phyloP scores from a whole-genome alignment of 1,140 invertebrate genomes.

The Scaptomyza graminum region DNA sequence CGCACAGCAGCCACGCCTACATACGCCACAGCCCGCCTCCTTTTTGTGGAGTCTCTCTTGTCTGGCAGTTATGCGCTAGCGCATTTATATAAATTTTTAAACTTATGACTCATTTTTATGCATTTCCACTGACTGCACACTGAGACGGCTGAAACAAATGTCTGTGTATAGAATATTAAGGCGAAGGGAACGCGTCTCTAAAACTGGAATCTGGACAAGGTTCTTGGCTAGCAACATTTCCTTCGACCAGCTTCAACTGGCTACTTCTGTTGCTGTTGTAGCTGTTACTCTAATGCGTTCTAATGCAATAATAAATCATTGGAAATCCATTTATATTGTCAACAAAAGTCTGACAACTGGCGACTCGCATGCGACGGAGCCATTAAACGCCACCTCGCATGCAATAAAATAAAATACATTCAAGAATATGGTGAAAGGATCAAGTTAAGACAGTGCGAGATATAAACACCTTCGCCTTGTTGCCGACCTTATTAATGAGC shows the following conservation, averaged over 20 bases:
- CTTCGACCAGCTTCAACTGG: too few relatives aligned
- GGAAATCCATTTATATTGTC: constrained; percentile 81
- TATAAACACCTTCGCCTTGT: constrained; percentile 62
- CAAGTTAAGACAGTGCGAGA: constrained; percentile 56
- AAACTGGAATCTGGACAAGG: constrained; percentile 28
- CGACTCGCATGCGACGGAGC: constrained; percentile 59
- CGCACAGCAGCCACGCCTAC: constrained; percentile 37
- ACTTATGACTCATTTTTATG: constrained; percentile 80
- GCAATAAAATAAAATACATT: constrained; percentile 55
- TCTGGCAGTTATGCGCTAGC: constrained; percentile 68
- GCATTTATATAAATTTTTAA: constrained; percentile 81
- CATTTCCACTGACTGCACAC: constrained; percentile 78
- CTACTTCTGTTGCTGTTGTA: not conserved
- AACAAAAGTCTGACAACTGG: constrained; percentile 73
- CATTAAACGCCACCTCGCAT: constrained; percentile 63
- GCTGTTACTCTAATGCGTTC: constrained; percentile 65
- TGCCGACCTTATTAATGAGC: constrained; percentile 46
- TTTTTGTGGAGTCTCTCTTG: constrained; percentile 6
- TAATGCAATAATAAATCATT: constrained; percentile 83
- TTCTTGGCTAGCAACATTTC: not conserved
- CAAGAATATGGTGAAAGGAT: constrained; percentile 16
- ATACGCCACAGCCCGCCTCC: not conserved
- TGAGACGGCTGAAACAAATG: constrained; percentile 44
- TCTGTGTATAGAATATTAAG: not conserved
- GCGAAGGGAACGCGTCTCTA: not conserved